phyloP scores from a whole-genome alignment of 2,113 vertebrate genomes.

The Phalacrocorax brasilianus region DNA sequence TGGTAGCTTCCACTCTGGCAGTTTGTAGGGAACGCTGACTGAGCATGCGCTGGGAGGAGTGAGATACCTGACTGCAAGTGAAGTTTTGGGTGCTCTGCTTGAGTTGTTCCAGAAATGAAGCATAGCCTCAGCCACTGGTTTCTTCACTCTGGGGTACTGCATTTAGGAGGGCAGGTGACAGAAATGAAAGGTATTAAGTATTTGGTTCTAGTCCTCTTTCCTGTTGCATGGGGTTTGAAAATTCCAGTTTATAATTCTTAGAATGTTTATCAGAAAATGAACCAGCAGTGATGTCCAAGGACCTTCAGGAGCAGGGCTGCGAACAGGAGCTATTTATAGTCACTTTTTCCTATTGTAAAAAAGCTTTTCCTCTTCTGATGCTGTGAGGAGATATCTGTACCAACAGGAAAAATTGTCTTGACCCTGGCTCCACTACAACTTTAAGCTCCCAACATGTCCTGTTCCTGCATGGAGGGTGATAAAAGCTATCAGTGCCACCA shows the following conservation, averaged over 20 bases:
- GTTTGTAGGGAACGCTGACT: not conserved
- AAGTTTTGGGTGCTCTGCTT: not conserved
- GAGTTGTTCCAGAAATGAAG: not conserved
- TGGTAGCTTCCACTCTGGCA: not conserved
- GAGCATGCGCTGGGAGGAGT: not conserved
- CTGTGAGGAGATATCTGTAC: not conserved
- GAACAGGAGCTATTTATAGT: not conserved
- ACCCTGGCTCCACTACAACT: not conserved
- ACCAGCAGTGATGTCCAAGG: not conserved
- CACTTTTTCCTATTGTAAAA: not conserved
- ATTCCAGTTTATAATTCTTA: not conserved
- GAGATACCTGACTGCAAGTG: not conserved
- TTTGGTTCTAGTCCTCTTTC: not conserved
- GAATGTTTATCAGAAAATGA: not conserved
- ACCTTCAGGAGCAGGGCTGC: not conserved
- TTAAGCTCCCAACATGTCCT: not conserved
- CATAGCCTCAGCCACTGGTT: not conserved
- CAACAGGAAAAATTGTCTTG: not conserved
- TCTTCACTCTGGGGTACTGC: not conserved
- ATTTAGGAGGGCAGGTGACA: not conserved
- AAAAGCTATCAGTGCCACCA: not conserved
- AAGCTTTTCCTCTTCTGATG: not conserved
- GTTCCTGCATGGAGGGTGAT: not conserved
- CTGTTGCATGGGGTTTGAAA: not conserved
- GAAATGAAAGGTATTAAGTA: not conserved